Conservation (phyloP, 2,113 vertebrate species). For the Morphnarchus princeps region DNA sequence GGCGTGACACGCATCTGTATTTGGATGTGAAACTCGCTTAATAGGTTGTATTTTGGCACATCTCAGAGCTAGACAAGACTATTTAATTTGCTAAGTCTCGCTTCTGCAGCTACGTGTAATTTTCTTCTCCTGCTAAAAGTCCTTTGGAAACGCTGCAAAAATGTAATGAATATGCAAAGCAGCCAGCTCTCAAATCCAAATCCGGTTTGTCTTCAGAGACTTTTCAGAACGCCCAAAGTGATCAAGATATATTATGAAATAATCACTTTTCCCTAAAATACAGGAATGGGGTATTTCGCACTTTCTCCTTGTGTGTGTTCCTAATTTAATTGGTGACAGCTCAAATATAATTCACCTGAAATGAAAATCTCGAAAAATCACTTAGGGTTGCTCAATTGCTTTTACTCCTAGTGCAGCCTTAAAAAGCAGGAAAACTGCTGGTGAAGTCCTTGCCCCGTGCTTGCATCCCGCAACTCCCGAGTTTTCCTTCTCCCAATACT, state of each 20-base stretch:
- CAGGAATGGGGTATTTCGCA: background rate
- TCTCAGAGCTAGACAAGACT: constrained; percentile 43
- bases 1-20: background rate
- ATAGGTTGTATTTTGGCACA: constrained; percentile 38
- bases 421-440: background rate
- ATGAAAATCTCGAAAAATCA: background rate
- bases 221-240: constrained; percentile 31
- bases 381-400: background rate
- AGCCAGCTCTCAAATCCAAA: constrained; percentile 12
- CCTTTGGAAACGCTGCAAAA: constrained; percentile 37
- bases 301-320: background rate
- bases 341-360: background rate
- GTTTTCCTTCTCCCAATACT: background rate
- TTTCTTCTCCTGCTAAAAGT: constrained; percentile 37
- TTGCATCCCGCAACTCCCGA: background rate
- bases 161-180: constrained; percentile 44
- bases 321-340: constrained; percentile 9
- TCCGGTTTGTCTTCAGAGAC: constrained; percentile 37
- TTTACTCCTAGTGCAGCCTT: background rate
- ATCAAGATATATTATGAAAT: constrained; percentile 32
- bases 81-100: constrained; percentile 19
- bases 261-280: constrained; percentile 25
- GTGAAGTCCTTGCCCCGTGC: background rate
- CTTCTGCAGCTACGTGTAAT: constrained; percentile 31
- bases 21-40: background rate